Conservation (phyloP, 2,888 invertebrate genomes). For the Parelbella ahira region DNA sequence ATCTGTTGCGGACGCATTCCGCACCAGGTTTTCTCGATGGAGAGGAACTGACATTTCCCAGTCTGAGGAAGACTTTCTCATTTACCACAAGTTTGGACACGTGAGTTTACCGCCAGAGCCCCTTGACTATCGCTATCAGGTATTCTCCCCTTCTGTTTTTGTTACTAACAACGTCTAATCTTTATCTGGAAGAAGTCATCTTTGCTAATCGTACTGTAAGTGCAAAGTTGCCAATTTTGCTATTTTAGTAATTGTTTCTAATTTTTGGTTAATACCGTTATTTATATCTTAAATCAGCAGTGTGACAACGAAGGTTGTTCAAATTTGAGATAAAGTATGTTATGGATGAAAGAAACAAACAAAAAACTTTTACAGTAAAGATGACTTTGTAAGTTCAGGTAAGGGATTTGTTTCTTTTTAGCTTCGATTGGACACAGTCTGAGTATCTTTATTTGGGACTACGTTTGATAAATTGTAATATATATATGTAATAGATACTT, state of each 20-base stretch:
- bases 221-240: no score
- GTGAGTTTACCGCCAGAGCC: slow-evolving; percentile 82
- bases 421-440: no score
- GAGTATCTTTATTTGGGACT: no score
- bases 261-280: not conserved
- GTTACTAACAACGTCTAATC: slow-evolving; percentile 38
- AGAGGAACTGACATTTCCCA: slow-evolving; percentile 91
- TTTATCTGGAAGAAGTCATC: not conserved
- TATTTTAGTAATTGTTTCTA: slow-evolving; percentile 4
- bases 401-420: slow-evolving; percentile 25
- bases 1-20: slow-evolving; percentile 91
- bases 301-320: no score
- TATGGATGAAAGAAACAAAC: not conserved
- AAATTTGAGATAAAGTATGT: no score
- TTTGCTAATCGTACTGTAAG: no score
- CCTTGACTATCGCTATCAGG: slow-evolving; percentile 61
- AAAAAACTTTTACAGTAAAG: slow-evolving; percentile 2
- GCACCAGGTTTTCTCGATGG: slow-evolving; percentile 92
- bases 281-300: no score
- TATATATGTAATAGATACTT: no score
- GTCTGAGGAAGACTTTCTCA: slow-evolving; percentile 92
- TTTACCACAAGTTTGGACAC: slow-evolving; percentile 95
- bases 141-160: slow-evolving; percentile 50
- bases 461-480: no score
- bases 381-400: slow-evolving; percentile 7